Conservation (phyloP, 2,113 vertebrate genomes). For the Pitta sordida region DNA sequence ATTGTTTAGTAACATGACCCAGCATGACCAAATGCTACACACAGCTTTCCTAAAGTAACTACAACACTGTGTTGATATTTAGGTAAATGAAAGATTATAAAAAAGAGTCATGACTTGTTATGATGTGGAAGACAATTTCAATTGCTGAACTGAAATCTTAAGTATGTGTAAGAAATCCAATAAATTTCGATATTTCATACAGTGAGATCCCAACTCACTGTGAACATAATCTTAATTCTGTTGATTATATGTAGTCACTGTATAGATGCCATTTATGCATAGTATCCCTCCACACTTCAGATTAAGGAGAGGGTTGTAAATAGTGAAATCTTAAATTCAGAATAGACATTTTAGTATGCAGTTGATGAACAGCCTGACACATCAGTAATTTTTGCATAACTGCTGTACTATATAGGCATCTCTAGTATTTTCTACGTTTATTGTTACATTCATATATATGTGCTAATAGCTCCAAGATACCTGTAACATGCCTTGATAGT, state of each 20-base stretch:
- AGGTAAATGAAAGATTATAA: not conserved
- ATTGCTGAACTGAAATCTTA: not conserved
- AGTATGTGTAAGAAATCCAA: not conserved
- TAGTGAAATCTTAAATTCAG: not conserved
- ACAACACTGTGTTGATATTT: not conserved
- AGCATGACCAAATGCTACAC: not conserved
- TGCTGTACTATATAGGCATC: not conserved
- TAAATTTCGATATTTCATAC: not conserved
- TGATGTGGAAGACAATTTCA: not conserved
- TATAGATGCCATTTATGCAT: not conserved
- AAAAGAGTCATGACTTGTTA: not conserved
- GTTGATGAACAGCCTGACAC: not conserved
- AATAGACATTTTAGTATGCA: not conserved
- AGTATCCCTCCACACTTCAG: not conserved
- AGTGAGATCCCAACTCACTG: not conserved
- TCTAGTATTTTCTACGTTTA: not conserved
- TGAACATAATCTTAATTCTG: not conserved
- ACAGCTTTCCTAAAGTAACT: not conserved
- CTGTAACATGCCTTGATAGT: not conserved
- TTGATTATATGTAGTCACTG: not conserved
- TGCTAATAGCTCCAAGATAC: not conserved
- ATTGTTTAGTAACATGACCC: not conserved
- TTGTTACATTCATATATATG: not conserved
- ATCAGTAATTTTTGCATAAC: not conserved
- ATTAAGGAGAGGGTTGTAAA: not conserved